Percentiles rank a stretch among this genome's conserved stretches.
phyloP scores from a whole-genome alignment of 2,113 vertebrate species.

The Alexandromys fortis region DNA sequence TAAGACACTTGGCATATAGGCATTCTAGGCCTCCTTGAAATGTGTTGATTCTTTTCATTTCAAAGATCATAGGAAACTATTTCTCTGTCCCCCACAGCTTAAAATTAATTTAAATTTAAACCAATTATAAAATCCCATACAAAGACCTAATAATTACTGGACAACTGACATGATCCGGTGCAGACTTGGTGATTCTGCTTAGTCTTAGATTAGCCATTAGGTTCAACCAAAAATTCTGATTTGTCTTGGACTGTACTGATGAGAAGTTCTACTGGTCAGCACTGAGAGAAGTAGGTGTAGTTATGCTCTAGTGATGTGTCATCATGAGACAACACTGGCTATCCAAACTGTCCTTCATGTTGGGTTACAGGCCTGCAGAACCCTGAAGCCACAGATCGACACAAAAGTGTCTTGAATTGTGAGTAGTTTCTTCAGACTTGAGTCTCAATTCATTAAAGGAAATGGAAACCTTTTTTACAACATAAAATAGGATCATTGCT shows the following conservation, averaged over 20 bases:
- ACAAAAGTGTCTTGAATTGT: neutral
- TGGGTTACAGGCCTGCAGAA: neutral
- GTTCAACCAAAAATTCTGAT: too few relatives aligned
- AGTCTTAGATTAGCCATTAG: neutral
- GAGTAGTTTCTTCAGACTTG: neutral
- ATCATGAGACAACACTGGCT: neutral
- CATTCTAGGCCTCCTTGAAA: neutral
- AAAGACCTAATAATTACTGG: neutral
- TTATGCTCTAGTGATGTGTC: neutral
- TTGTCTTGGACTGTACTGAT: neutral
- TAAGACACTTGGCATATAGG: neutral
- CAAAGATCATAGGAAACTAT: neutral
- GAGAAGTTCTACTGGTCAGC: neutral
- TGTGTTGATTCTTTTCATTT: neutral
- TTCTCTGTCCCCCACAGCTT: neutral
- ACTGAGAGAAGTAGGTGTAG: neutral
- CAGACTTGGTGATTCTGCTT: neutral
- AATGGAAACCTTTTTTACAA: neutral
- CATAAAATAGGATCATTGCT: neutral
- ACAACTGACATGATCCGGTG: neutral
- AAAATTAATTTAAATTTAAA: conserved; percentile 8
- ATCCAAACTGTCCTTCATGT: neutral
- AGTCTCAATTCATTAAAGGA: neutral
- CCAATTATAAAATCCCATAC: neutral
- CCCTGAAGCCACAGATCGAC: neutral